Percentiles rank a stretch among this genome's conserved stretches.
These are phyloP conservation scores for Ariopsis seemanni DNA, from an alignment of 2,113 vertebrate genomes.

Conservation along the genomic window DNA sequence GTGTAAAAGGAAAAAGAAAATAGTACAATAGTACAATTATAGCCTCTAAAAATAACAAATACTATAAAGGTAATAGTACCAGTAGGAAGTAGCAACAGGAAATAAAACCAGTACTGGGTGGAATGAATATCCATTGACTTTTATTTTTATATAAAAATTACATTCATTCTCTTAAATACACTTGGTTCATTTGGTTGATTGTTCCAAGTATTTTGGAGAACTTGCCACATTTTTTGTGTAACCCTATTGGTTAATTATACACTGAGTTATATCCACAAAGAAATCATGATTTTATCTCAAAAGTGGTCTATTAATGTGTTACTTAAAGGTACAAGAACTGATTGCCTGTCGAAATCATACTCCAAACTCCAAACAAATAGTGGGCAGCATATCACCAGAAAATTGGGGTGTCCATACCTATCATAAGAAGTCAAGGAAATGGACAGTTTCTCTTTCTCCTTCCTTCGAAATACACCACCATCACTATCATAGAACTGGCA, in stretches of 20 bases:
- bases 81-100: not conserved
- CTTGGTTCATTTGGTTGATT: not conserved
- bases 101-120: not conserved
- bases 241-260: not conserved
- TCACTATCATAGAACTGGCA: too few species aligned
- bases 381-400: too few species aligned
- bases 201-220: not conserved
- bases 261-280: not conserved
- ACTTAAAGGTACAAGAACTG: too few species aligned
- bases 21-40: not conserved
- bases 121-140: not conserved
- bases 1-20: not conserved
- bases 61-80: not conserved
- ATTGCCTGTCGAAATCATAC: too few species aligned
- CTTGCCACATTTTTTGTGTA: not conserved
- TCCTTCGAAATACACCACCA: too few species aligned
- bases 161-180: not conserved
- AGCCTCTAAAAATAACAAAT: not conserved
- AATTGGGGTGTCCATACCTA: too few species aligned
- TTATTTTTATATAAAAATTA: not conserved
- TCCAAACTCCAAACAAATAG: too few species aligned
- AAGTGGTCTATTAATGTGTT: not conserved
- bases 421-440: too few species aligned
- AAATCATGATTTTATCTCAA: not conserved
- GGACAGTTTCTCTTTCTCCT: too few species aligned